Conservation (phyloP, 2,888 invertebrate species). For the Drosophila borborema region DNA sequence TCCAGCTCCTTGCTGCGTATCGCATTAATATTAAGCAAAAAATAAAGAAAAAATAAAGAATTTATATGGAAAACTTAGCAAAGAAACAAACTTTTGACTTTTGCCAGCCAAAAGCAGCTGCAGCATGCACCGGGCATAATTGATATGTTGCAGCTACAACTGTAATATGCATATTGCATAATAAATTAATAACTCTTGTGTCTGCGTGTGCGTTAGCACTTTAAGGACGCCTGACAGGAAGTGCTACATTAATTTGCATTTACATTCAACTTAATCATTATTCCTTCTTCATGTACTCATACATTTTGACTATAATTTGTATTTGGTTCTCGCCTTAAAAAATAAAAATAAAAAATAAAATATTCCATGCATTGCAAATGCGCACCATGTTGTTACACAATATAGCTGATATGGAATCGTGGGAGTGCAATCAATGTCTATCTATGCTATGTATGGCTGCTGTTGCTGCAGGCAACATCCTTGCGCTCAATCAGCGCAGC, state of each 20-base stretch:
- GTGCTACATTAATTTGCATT: slow-evolving; percentile 61
- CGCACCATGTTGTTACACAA: slow-evolving; percentile 15
- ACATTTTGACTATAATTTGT: background rate
- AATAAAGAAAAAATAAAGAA: background rate
- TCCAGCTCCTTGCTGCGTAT: slow-evolving; percentile 39
- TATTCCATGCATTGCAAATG: slow-evolving; percentile 76
- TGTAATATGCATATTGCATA: slow-evolving; percentile 2
- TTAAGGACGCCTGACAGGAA: slow-evolving; percentile 65
- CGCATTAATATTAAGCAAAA: background rate
- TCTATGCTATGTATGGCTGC: slow-evolving; percentile 14
- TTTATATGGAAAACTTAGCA: slow-evolving; percentile 22
- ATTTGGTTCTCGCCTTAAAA: slow-evolving; percentile 25
- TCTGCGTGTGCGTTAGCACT: slow-evolving; percentile 24
- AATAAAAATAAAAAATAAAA: slow-evolving; percentile 56
- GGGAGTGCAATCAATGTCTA: slow-evolving; percentile 5
- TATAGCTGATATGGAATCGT: slow-evolving; percentile 14
- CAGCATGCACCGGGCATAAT: slow-evolving; percentile 47
- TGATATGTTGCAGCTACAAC: slow-evolving; percentile 66
- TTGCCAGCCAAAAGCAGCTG: slow-evolving; percentile 11
- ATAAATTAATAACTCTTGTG: slow-evolving; percentile 17
- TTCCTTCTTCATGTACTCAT: slow-evolving; percentile 13
- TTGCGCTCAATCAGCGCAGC: slow-evolving; percentile 58
- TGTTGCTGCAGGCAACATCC: slow-evolving; percentile 22
- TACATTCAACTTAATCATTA: slow-evolving; percentile 46
- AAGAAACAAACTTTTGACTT: slow-evolving; percentile 19